Evolutionary conservation across 2,113 vertebrate species (phyloP), one percentile per base, ranked within the genome.

Genomic region (Miniopterus natalensis): DNA sequence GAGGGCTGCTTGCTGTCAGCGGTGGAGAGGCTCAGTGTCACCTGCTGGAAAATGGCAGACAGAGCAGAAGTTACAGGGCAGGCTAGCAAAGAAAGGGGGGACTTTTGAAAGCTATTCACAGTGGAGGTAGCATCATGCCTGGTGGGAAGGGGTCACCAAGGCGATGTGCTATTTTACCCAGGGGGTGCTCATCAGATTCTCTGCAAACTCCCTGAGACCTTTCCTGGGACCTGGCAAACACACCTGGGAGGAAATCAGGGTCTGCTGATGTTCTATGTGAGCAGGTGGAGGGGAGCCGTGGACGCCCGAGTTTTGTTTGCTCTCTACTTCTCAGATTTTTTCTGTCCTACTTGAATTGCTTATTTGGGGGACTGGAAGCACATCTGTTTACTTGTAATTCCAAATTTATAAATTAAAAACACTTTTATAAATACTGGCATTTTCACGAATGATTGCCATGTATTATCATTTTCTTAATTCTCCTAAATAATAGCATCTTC

Each of bases 331-430:
- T 81, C 47, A 49, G 8, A 1, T 71, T 70, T 73, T 65, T 29
- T 18, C 7, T 7, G n/a, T 84, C 12, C 10, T 80, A 31, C n/a
- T 36, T 27, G 21, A 49, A 5, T 73, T 27, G 3, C 61, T 14
- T 29, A 1, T n/a, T 29, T 86, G 21, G 51, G n/a, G 73, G 80
- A 6, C 73, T 83, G 15, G 57, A 94, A 79, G 21, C 13, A 81
- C 1, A 85, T 47, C 1, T 75, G 8, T 25, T 84, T 80, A 68
- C 29, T 88, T 95, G 36, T 18, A 15, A 71, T 92, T 47, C 84
- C 45, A 73, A 59, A 80, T 29, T 36, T 74, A 77, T 59, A 51
- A 90, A 63, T 90, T 79, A 77, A 92, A 87, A 63, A 66, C 55
- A 57, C 23, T 83, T 45, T 2, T 51, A 66, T 51, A 25, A 88